Base-by-base conservation (phyloP, 2,888 invertebrate genomes). In the Heliconius cydno region DNA sequence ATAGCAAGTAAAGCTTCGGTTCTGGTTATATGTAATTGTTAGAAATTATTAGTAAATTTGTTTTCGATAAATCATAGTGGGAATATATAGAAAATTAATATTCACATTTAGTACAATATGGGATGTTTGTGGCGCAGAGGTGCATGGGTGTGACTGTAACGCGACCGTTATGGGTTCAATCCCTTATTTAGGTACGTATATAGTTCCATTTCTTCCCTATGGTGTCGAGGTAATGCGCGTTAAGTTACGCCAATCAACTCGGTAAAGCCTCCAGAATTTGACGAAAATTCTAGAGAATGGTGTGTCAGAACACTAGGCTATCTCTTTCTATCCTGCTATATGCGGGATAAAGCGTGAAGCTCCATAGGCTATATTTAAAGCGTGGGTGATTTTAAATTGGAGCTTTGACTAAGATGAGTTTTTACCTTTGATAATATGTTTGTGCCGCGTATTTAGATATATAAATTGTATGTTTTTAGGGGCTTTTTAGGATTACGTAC, bases 341-440 rank as follows among this genome's bases (percentile, higher is more conserved):
- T 46, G 15, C 46, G 46, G 46, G 15, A 15, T 46, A 46, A 1
- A 46, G 46, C 46, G 46, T 46, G 46, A n/a, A 34, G 34, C 30
- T 34, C 25, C n/a, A 7, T 34, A 34, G 7, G 30, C 12, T 72
- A 52, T 71, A 72, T 72, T 72, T 10, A 28, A 30, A 34, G 1
- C 13, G 72, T 57, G n/a, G n/a, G 34, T 22, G 57, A 30, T n/a
- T 72, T 72, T 57, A 72, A 72, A 57, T 72, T 34, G 6, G n/a
- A 30, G 30, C 34, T 57, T 30, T 2, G 13, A 34, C 30, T 73
- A 6, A 57, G 34, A 73, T 73, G 57, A 73, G 72, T 73, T 73
- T 57, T 34, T 34, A 52, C 72, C 72, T 57, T 72, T 72, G 57
- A 72, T 72, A 72, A 57, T 72, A 30, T 30, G 72, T 72, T 72